Percentiles rank a stretch among this genome's conserved stretches.
These are phyloP conservation scores for Telenomus remus DNA, from an alignment of 1,140 invertebrate species.

Conservation along the genomic window DNA sequence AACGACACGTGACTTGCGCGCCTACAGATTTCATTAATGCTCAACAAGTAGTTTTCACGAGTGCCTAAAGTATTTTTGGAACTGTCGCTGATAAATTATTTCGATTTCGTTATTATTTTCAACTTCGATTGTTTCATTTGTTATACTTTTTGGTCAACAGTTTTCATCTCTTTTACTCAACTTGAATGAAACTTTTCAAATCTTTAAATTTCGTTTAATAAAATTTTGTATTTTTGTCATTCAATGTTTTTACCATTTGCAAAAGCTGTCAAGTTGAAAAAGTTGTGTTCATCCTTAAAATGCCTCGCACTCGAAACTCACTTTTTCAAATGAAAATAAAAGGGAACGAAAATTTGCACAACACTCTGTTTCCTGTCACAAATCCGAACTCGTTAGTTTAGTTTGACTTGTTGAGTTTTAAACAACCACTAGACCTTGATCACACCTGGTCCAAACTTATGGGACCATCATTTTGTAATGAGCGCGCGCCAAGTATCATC, in stretches of 20 bases:
- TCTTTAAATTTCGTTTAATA: too few relatives aligned
- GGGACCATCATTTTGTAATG: conserved; percentile 33
- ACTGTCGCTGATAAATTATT: too few relatives aligned
- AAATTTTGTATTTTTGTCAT: too few relatives aligned
- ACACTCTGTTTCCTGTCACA: background rate
- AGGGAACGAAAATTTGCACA: background rate
- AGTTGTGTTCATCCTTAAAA: background rate
- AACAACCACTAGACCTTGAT: background rate
- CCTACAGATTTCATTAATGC: conserved; percentile 17
- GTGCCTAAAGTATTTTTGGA: conserved; percentile 1
- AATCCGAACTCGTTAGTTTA: background rate
- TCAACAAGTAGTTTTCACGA: conserved; percentile 36
- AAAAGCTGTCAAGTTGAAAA: background rate
- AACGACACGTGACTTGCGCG: conserved; percentile 33
- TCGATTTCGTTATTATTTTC: too few relatives aligned
- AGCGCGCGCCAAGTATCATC: conserved; percentile 57
- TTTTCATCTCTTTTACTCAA: too few relatives aligned
- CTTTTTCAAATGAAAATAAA: background rate
- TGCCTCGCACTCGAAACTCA: background rate
- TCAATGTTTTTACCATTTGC: too few relatives aligned
- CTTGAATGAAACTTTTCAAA: too few relatives aligned
- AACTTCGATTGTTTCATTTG: too few relatives aligned
- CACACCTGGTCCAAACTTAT: conserved; percentile 13
- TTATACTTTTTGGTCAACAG: too few relatives aligned
- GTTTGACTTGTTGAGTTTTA: background rate